phyloP scores from a whole-genome alignment of 2,113 vertebrate genomes.

The Nannospalax galili region DNA sequence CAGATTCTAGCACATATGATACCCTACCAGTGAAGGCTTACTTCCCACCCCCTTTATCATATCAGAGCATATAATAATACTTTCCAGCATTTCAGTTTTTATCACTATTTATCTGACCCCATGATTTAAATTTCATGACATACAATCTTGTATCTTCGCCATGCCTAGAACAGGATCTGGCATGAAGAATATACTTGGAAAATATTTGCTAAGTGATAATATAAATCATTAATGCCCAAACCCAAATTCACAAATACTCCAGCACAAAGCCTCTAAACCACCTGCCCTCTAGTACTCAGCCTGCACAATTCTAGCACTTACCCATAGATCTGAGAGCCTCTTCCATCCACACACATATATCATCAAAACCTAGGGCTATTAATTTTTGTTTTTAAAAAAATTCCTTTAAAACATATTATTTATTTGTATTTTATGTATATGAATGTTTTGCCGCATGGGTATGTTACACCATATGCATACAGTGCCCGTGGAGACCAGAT shows the following conservation, averaged over 20 bases:
- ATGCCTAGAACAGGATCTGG: not conserved
- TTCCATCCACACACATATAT: not conserved
- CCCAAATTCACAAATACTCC: not conserved
- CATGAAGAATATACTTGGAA: not conserved
- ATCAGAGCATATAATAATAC: not conserved
- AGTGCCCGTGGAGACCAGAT: no score
- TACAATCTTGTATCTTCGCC: not conserved
- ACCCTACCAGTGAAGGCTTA: not conserved
- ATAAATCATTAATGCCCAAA: conserved; percentile 52
- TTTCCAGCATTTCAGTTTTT: not conserved
- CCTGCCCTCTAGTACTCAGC: not conserved
- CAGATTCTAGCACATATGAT: conserved; percentile 9
- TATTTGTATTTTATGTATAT: no score
- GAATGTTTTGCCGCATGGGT: no score
- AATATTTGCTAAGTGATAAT: conserved; percentile 61
- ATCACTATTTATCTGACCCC: not conserved
- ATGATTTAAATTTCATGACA: not conserved
- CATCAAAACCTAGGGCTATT: conserved; percentile 4
- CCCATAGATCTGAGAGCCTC: not conserved
- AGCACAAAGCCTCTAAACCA: not conserved
- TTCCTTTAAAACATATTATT: no score
- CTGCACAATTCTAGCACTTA: conserved; percentile 27
- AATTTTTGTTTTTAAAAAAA: not conserved
- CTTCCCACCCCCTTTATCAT: not conserved
- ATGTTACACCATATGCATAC: no score